These are phyloP conservation scores for Polyommatus iphigenia DNA, from an alignment of 2,888 invertebrate genomes.

Conservation along the genomic window DNA sequence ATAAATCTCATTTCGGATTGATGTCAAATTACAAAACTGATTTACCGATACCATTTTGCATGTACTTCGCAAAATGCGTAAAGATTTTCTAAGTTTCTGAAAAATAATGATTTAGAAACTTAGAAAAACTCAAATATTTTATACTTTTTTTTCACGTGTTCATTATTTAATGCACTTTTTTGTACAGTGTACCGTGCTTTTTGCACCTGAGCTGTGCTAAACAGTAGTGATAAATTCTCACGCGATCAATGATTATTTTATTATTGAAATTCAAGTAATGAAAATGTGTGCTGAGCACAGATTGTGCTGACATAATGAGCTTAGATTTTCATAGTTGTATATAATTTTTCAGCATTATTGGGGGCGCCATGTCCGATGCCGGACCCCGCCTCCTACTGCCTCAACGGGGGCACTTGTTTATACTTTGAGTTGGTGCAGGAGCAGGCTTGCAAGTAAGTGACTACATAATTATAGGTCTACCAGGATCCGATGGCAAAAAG, in stretches of 20 bases:
- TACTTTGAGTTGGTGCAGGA: constrained; percentile 89
- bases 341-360: constrained; percentile 60
- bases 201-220: not conserved
- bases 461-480: not conserved
- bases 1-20: not conserved
- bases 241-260: not conserved
- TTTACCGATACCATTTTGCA: not conserved
- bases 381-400: constrained; percentile 85
- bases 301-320: not conserved
- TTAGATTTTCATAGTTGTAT: constrained; percentile 1
- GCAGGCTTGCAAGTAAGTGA: constrained; percentile 92
- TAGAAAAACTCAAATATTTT: not conserved
- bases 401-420: constrained; percentile 93
- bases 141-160: too few species aligned
- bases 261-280: not conserved
- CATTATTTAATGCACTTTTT: not conserved
- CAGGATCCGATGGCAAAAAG: too few species aligned
- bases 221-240: not conserved
- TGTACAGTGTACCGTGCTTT: not conserved
- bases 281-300: not conserved
- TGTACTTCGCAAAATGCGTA: not conserved
- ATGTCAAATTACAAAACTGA: not conserved
- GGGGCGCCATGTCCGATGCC: constrained; percentile 85
- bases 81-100: not conserved
- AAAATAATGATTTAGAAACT: not conserved